Conservation (phyloP, 1,140 invertebrate genomes). For the Drosophila repletoides region DNA sequence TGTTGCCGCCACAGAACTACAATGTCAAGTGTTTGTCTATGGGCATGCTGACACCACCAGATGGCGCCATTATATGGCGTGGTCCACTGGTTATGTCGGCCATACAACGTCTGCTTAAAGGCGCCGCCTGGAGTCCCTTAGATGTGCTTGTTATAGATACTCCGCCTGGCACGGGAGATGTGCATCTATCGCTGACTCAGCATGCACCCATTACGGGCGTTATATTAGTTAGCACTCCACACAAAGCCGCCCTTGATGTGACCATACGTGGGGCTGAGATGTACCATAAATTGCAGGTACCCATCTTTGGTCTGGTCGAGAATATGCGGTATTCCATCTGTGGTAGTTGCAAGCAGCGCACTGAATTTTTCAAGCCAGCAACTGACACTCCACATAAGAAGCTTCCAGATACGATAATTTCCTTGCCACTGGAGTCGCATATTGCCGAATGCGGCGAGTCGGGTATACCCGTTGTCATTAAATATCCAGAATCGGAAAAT, state of each 20-base stretch:
- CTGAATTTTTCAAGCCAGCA: slow-evolving; percentile 85
- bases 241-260: slow-evolving; percentile 91
- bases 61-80: slow-evolving; percentile 92
- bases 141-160: slow-evolving; percentile 94
- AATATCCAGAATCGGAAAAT: slow-evolving; percentile 84
- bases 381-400: slow-evolving; percentile 83
- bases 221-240: slow-evolving; percentile 93
- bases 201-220: slow-evolving; percentile 91
- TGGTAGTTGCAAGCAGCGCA: slow-evolving; percentile 86
- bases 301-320: slow-evolving; percentile 91
- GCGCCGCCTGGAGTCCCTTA: slow-evolving; percentile 91
- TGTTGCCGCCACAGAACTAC: slow-evolving; percentile 94
- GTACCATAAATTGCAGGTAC: slow-evolving; percentile 91
- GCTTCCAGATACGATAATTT: slow-evolving; percentile 83
- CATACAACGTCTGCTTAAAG: slow-evolving; percentile 90
- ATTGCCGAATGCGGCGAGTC: slow-evolving; percentile 89
- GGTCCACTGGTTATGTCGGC: slow-evolving; percentile 98
- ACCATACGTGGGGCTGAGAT: slow-evolving; percentile 90
- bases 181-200: slow-evolving; percentile 93
- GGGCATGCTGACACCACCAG: slow-evolving; percentile 92
- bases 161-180: slow-evolving; percentile 96
- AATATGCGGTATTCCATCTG: slow-evolving; percentile 92
- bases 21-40: slow-evolving; percentile 97
- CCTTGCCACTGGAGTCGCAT: slow-evolving; percentile 88
- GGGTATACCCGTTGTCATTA: slow-evolving; percentile 90